Base-by-base conservation (phyloP, 2,797 vertebrate species). In the Amphiprion clarkii region DNA sequence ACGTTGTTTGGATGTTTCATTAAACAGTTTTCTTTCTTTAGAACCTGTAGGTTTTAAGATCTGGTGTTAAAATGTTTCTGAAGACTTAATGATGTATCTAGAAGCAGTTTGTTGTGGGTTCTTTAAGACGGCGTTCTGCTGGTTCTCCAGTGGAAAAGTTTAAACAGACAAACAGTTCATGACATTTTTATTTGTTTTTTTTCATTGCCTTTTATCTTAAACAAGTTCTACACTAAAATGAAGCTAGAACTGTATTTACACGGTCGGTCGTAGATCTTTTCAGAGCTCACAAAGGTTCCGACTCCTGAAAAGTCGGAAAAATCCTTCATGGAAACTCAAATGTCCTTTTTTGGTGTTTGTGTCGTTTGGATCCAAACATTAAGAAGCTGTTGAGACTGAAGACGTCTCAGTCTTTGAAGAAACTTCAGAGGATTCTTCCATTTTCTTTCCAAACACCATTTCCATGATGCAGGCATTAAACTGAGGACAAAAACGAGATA, bases 381-480 rank as follows among this genome's bases (percentile, higher is more conserved):
- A 87, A 40, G 84, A 83, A 3, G 70, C 67, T 67, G 94, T 91
- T 29, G 95, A 95, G 25, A 95, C 85, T 0, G 94, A 91, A 0
- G 96, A 95, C 11, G 92, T 88, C 84, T 97, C 95, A 0, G 94
- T 97, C 87, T 90, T 95, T 84, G 93, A 92, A 67, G 95, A 93
- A 6, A 86, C 17, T 2, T 95, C 91, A 0, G 96, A 94, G 0
- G 94, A 87, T 0, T 96, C 95, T 0, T 91, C 80, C 82, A 94
- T 94, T 76, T 93, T 90, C 82, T 88, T 95, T 23, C 95, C 94
- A 14, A 95, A 96, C 44, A 95, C 92, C 0, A 92, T 96, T 82
- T 96, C 94, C 96, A 95, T 90, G 90, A 96, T 96, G 88, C 96
- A 96, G 67, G 86, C 93, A 0, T 91, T 93, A 82, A 97, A 96